Conservation (phyloP, 30 jellyfish, hydroid and myxozoan genomes). For the Sanderia malayensis region DNA sequence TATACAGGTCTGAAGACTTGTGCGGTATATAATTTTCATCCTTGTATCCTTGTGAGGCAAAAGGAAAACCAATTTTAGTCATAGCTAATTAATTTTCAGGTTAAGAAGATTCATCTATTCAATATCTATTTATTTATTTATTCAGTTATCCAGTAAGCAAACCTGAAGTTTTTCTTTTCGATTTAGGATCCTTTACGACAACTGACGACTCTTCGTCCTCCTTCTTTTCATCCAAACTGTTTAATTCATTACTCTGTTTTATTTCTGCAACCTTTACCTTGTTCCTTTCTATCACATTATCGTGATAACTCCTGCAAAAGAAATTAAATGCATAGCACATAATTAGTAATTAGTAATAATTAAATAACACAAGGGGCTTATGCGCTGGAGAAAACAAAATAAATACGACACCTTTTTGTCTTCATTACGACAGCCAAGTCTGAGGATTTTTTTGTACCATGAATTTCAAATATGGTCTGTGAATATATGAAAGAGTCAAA, state of each 20-base stretch:
- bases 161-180: not conserved
- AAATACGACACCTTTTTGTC: conserved; percentile 88
- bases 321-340: no score
- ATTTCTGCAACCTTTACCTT: conserved; percentile 44
- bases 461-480: conserved; percentile 82
- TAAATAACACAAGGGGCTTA: no score
- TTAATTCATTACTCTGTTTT: conserved; percentile 10
- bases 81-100: no score
- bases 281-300: conserved; percentile 56
- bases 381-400: no score
- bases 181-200: not conserved
- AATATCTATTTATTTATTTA: no score
- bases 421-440: conserved; percentile 74
- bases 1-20: conserved; percentile 69
- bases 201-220: not conserved
- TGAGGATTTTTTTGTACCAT: conserved; percentile 65
- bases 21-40: conserved; percentile 87
- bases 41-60: conserved; percentile 51
- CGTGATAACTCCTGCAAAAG: conserved; percentile 51
- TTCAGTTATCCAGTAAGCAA: no score
- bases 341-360: no score
- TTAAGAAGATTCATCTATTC: no score
- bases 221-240: not conserved
- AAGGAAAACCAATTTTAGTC: no score
- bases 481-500: conserved; percentile 4